Evolutionary conservation across 1,140 invertebrate species (phyloP).

Genomic region (Eumaeus atala): DNA sequence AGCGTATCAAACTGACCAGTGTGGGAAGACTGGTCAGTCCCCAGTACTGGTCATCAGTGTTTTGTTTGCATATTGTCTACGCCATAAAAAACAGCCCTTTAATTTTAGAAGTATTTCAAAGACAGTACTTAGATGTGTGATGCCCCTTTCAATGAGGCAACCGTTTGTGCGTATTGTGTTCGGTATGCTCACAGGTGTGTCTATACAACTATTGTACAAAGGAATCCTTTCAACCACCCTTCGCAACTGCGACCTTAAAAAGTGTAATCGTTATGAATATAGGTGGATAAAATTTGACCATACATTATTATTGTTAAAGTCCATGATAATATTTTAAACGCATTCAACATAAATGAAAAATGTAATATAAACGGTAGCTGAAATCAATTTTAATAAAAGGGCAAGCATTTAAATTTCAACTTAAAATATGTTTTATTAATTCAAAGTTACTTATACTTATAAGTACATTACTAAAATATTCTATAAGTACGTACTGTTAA

Average conservation of each 20-base stretch:
- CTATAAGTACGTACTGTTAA: no score
- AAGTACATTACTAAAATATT: no score
- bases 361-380: no score
- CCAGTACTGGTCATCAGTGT: constrained; percentile 61
- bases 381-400: no score
- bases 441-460: no score
- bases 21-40: constrained; percentile 33
- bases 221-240: constrained; percentile 13
- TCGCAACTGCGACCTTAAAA: constrained; percentile 12
- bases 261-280: constrained; percentile 15
- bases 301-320: not conserved
- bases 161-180: constrained; percentile 40
- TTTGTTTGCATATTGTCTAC: constrained; percentile 56
- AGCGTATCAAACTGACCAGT: constrained; percentile 47
- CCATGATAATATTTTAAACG: not conserved
- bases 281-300: constrained; percentile 13
- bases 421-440: no score
- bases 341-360: no score
- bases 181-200: constrained; percentile 36
- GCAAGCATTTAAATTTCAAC: no score
- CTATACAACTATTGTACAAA: constrained; percentile 21
- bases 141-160: constrained; percentile 49
- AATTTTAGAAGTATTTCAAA: constrained; percentile 43
- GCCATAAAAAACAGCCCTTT: constrained; percentile 54
- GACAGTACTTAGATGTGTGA: constrained; percentile 45